These are phyloP conservation scores for Pristiophorus japonicus DNA, from an alignment of 2,113 vertebrate species.

Conservation along the genomic window DNA sequence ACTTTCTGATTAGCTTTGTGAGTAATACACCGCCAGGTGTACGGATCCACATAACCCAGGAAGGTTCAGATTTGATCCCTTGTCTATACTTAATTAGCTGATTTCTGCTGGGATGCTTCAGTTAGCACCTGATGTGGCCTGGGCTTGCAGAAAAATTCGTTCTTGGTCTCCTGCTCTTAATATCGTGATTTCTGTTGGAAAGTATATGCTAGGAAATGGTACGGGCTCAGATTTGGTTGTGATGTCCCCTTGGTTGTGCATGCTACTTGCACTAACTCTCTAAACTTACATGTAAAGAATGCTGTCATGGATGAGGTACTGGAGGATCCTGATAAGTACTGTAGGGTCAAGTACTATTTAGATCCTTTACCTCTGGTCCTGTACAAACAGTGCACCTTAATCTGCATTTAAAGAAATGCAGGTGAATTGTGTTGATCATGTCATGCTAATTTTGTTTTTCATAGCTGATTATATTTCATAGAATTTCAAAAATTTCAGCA, in stretches of 20 bases:
- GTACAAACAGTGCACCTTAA: neutral
- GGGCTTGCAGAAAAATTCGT: neutral
- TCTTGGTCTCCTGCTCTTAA: neutral
- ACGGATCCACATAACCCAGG: neutral
- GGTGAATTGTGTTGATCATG: neutral
- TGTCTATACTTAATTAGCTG: neutral
- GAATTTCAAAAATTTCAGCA: neutral
- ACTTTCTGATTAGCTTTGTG: neutral
- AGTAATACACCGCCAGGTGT: neutral
- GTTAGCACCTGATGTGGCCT: neutral
- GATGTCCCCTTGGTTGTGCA: neutral
- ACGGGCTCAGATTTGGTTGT: neutral
- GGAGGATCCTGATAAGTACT: neutral
- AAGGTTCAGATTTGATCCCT: neutral
- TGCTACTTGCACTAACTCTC: neutral
- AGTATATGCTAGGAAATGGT: neutral
- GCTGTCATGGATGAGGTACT: neutral
- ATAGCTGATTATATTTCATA: neutral
- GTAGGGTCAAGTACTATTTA: neutral
- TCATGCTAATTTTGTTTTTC: neutral
- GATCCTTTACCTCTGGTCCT: neutral
- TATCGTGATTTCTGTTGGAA: neutral
- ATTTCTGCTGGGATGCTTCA: neutral
- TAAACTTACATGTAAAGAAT: neutral
- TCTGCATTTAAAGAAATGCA: neutral